These are phyloP conservation scores for Patiria miniata DNA, from an alignment of 35 echinoderm and acorn worm species.

Conservation along the genomic window DNA sequence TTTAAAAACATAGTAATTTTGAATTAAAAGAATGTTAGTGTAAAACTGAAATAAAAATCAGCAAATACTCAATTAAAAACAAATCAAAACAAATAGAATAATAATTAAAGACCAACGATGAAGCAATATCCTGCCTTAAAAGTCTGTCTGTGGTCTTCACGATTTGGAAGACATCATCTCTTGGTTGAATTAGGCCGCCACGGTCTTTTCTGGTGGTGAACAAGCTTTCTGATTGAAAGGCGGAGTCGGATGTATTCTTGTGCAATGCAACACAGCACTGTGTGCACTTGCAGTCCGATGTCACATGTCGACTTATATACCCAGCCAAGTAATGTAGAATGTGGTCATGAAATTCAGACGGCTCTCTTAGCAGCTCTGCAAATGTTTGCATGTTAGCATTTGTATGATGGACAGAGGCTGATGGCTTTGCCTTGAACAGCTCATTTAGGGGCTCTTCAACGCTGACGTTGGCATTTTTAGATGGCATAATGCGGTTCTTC, in stretches of 20 bases:
- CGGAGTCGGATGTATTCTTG: slow-evolving; percentile 27
- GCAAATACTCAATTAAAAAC: too few relatives aligned
- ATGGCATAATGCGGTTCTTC: slow-evolving; percentile 62
- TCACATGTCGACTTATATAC: slow-evolving; percentile 54
- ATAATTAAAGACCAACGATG: neutral
- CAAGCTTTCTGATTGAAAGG: slow-evolving; percentile 4
- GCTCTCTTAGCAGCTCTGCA: slow-evolving; percentile 55
- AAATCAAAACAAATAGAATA: too few relatives aligned
- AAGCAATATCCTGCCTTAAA: slow-evolving; percentile 43
- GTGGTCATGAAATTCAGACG: slow-evolving; percentile 64
- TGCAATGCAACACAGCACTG: slow-evolving; percentile 71
- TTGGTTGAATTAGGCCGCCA: slow-evolving; percentile 35
- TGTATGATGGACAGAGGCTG: slow-evolving; percentile 24
- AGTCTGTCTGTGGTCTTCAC: slow-evolving; percentile 69
- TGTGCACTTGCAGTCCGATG: slow-evolving; percentile 63
- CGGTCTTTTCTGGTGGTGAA: slow-evolving; percentile 63
- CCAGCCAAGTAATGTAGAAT: slow-evolving; percentile 67
- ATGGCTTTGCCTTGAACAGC: slow-evolving; percentile 33
- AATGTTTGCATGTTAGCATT: slow-evolving; percentile 50
- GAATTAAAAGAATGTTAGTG: too few relatives aligned
- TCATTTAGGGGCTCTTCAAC: slow-evolving; percentile 47
- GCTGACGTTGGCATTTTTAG: slow-evolving; percentile 50
- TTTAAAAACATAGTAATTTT: too few relatives aligned
- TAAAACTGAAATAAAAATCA: too few relatives aligned
- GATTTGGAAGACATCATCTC: slow-evolving; percentile 72